phyloP scores from a whole-genome alignment of 2,113 vertebrate species.

The Symphodus melops region DNA sequence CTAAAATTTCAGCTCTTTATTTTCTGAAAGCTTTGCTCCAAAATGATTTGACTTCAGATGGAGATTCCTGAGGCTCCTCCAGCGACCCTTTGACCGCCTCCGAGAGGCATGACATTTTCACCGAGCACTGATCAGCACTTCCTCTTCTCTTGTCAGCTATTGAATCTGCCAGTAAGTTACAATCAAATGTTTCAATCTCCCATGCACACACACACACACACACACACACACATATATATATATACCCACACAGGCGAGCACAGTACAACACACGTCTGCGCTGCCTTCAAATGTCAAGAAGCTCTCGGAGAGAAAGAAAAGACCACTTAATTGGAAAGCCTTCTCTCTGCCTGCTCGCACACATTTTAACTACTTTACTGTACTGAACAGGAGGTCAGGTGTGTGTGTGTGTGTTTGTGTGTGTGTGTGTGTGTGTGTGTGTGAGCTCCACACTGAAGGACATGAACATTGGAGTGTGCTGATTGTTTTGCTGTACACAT shows the following conservation, averaged over 20 bases:
- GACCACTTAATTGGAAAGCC: constrained; percentile 48
- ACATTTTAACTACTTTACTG: constrained; percentile 34
- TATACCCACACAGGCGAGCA: constrained; percentile 17
- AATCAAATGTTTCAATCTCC: constrained; percentile 36
- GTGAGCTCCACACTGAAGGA: constrained; percentile 53
- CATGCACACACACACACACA: background rate
- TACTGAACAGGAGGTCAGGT: constrained; percentile 37
- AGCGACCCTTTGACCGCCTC: constrained; percentile 3
- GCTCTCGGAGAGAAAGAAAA: constrained; percentile 36
- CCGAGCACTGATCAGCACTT: constrained; percentile 21
- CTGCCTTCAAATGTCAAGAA: constrained; percentile 66
- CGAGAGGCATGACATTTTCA: constrained; percentile 37
- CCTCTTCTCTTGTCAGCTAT: constrained; percentile 45
- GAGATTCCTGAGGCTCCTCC: background rate
- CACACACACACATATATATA: constrained; percentile 20
- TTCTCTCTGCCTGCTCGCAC: constrained; percentile 35
- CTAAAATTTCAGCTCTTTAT: background rate
- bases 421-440: constrained; percentile 13
- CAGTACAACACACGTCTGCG: background rate
- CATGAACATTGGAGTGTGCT: constrained; percentile 37
- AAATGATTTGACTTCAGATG: background rate
- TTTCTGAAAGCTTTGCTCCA: constrained; percentile 13
- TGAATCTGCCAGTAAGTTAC: background rate
- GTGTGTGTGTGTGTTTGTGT: background rate
- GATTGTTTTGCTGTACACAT: constrained; percentile 65